These are phyloP conservation scores for Venustaconcha ellipsiformis DNA, from an alignment of 1,140 invertebrate species.

Conservation along the genomic window DNA sequence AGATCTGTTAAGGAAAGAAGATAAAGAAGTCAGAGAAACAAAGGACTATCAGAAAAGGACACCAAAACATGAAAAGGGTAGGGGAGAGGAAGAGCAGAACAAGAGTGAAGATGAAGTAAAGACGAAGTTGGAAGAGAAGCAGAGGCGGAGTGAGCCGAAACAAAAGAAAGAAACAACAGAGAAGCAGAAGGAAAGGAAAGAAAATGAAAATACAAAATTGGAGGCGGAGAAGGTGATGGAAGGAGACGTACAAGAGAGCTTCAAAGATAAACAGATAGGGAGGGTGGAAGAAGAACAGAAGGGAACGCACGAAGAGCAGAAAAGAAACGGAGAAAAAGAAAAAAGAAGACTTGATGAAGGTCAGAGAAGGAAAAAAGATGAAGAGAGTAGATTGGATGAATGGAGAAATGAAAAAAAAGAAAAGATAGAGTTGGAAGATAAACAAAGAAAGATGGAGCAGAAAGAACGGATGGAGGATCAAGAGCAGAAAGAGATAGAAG, in stretches of 20 bases:
- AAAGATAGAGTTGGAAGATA: not conserved
- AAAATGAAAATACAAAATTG: not conserved
- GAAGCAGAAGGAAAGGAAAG: not conserved
- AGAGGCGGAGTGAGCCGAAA: not conserved
- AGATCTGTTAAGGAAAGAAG: no score
- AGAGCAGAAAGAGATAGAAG: not conserved
- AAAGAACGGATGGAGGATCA: not conserved
- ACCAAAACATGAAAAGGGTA: no score
- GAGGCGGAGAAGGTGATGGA: not conserved
- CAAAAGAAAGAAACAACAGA: not conserved
- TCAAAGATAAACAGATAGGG: not conserved
- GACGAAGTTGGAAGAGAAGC: not conserved
- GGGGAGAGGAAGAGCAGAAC: no score
- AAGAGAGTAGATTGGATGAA: not conserved
- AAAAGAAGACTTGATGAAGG: no score
- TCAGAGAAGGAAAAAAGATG: not conserved
- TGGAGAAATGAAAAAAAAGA: not conserved
- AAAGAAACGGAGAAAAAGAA: not conserved
- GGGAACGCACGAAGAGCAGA: not conserved
- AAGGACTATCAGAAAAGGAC: no score
- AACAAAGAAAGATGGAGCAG: not conserved
- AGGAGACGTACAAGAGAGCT: not conserved
- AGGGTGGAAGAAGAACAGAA: not conserved
- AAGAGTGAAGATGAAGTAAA: no score
- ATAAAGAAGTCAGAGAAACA: no score